Conservation (phyloP, 2,797 vertebrate genomes). For the Kryptopterus vitreolus region DNA sequence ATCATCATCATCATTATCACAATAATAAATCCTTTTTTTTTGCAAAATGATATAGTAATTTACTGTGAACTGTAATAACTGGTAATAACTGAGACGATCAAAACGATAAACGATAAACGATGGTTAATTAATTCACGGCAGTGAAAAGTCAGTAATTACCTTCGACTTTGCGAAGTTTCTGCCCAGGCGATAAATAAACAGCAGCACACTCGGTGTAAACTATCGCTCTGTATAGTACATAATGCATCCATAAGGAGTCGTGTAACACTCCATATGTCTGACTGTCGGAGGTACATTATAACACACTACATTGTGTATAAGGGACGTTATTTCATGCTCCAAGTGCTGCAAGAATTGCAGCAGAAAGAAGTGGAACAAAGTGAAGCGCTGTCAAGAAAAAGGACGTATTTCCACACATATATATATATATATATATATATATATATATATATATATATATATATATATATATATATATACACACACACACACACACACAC, state of each 20-base stretch:
- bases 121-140: neutral
- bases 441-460: too few species aligned
- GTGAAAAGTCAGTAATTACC: neutral
- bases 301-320: neutral
- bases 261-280: neutral
- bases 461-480: too few species aligned
- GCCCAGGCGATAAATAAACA: too few species aligned
- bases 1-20: too few species aligned
- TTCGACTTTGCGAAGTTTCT: neutral
- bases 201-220: neutral
- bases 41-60: neutral
- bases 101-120: too few species aligned
- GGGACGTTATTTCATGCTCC: constrained; percentile 2
- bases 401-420: too few species aligned
- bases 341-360: neutral
- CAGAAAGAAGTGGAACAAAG: neutral
- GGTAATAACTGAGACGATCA: too few species aligned
- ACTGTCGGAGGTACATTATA: neutral
- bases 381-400: neutral
- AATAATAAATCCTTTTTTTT: neutral
- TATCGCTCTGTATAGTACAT: neutral
- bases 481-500: too few species aligned
- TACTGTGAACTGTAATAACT: neutral
- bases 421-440: too few species aligned
- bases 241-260: neutral